Base-by-base conservation (phyloP, 1,140 invertebrate genomes). In the Ectropis grisescens region DNA sequence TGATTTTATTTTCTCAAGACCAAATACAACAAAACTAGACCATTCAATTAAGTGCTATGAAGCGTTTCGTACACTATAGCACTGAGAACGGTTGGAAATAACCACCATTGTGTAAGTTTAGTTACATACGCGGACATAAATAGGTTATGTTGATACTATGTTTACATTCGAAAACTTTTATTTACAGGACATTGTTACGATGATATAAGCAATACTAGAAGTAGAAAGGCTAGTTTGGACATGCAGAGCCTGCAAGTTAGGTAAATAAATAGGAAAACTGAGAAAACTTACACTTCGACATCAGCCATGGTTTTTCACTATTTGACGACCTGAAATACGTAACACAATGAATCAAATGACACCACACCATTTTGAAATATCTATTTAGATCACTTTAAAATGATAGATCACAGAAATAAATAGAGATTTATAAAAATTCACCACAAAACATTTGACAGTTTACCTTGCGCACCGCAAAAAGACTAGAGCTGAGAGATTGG, bases 391-490 rank as follows among this genome's bases (percentile, higher is more conserved):
- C 36, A 50, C 42, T 41, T 45, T 32, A 60, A 30, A 24, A 26
- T 22, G 15, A 45, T 50, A 57, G 71, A 80, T 80, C 46, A 47
- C 36, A 16, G 32, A 48, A 72, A 76, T 70, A 66, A 41, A 39
- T 41, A 16, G 33, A 57, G 75, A 80, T 80, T 67, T 41, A 26
- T 22, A 56, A 61, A 61, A 69, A 53, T 46, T 33, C 45, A 48
- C 31, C 47, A 60, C 36, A 45, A 47, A 51, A 47, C 58, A 41
- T 69, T 74, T 75, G 70, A 69, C 72, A 78, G 58, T 75, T 74
- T 80, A 80, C 75, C 75, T 80, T 65, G 65, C 68, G 71, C 37
- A 78, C 68, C 66, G 70, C 58, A 74, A 80, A 79, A 80, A 76
- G 68, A 72, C 59, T 58, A 62, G 55, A 32, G 58, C 25, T 38